These are phyloP conservation scores for Hermaeophaga mercurialis DNA, from an alignment of 2,888 invertebrate genomes.

Conservation along the genomic window DNA sequence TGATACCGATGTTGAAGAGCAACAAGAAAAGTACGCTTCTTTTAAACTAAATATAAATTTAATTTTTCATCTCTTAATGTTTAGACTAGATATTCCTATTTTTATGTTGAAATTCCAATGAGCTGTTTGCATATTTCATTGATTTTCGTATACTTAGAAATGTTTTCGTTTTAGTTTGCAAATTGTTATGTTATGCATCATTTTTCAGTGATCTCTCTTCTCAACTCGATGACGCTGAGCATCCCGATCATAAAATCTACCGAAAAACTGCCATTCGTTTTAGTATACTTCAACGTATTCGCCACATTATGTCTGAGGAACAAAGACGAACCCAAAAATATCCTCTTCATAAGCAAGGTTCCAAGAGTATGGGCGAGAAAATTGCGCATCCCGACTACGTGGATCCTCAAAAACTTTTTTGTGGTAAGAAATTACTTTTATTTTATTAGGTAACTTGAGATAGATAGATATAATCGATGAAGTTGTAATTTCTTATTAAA, in stretches of 20 bases:
- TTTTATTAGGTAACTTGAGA: too few relatives aligned
- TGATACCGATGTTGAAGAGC: constrained; percentile 44
- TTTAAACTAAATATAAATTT: too few relatives aligned
- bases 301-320: constrained; percentile 56
- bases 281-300: constrained; percentile 64
- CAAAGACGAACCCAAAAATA: constrained; percentile 54
- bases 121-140: too few relatives aligned
- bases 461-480: too few relatives aligned
- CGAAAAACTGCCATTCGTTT: constrained; percentile 67
- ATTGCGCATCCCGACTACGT: constrained; percentile 88
- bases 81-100: too few relatives aligned
- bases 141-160: too few relatives aligned
- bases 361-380: constrained; percentile 82
- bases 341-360: constrained; percentile 75
- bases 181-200: too few relatives aligned
- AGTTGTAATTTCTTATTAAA: too few relatives aligned
- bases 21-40: constrained; percentile 51
- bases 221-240: constrained; percentile 61
- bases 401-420: constrained; percentile 73
- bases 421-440: constrained; percentile 8
- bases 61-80: too few relatives aligned
- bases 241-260: constrained; percentile 82
- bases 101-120: too few relatives aligned
- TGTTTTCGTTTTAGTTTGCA: too few relatives aligned
- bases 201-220: constrained; percentile 54